Base-by-base conservation (phyloP, 2,113 vertebrate genomes). In the Seriola quinqueradiata region DNA sequence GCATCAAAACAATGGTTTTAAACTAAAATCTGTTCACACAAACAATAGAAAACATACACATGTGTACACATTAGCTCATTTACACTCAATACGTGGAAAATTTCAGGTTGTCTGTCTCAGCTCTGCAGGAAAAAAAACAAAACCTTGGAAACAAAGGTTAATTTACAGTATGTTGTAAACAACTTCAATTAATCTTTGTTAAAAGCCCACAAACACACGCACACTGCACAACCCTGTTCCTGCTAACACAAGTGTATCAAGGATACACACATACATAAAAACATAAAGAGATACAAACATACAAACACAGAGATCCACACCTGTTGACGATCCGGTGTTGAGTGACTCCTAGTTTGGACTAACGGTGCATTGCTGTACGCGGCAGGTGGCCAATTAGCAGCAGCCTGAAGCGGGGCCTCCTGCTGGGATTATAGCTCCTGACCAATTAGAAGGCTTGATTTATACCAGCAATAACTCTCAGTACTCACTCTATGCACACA, bases 381-480 rank as follows among this genome's bases (percentile, higher is more conserved):
- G 1, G 91, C 87, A 81, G 85, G 92, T 87, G 82, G 93, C 92
- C 91, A 91, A 94, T 94, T 93, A 90, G 72, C 74, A 57, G 82
- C 87, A 92, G 82, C 89, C 83, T 80, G 72, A 91, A 90, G 89
- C 82, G 55, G 81, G 76, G 79, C 74, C 86, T 86, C 91, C 91
- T 89, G 88, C 84, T 90, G 88, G 0, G 82, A 57, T 91, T 88
- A 86, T 83, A 77, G 89, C 84, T 88, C 72, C 80, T 84, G 88
- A 89, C 91, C 92, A 93, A 92, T 93, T 94, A 93, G n/a, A 90
- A 82, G 34, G 32, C 87, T 80, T 91, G 91, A 92, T 92, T 94
- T 92, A 93, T 93, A 83, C 50, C 63, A 70, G 85, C 73, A 82
- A 91, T 89, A 90, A 83, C 72, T 84, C 52, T 75, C 36, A 58